Evolutionary conservation across 2,888 invertebrate species (phyloP), one percentile per base, ranked within the genome.

Genomic region (Lasioglossum marginatum): DNA sequence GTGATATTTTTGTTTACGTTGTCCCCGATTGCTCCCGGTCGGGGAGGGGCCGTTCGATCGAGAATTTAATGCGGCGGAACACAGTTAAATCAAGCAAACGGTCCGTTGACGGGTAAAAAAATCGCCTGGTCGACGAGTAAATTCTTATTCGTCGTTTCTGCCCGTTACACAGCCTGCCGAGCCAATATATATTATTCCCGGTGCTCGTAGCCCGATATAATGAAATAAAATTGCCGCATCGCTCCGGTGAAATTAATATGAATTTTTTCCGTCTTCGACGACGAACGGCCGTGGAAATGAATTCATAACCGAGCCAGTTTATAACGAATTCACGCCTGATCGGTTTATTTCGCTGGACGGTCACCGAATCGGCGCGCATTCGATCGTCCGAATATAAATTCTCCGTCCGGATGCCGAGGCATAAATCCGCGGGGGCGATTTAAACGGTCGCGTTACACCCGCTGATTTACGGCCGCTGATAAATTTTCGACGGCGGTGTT

Each of bases 281-380:
- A 31, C 31, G 34, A n/a, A 34, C 63, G 31, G 16, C 4, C 23
- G 48, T 40, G 57, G 48, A 75, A 78, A 79, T 45, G 74, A 79
- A 85, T 85, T 72, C 79, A 75, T 85, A 85, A 70, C 71, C 70
- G n/a, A 40, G 45, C 40, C 86, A 68, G 79, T 81, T 85, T 74
- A 86, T 86, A 86, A 86, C 70, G 86, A 86, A 86, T 86, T 86
- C 81, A 85, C 86, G 76, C 66, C 52, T 37, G 85, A 85, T 85
- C 85, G 85, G 79, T 85, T 85, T 85, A 85, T 85, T 85, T 73
- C 76, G 43, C 52, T 45, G 45, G 57, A 60, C 71, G 60, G 31
- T 27, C 57, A 78, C 74, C 68, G 52, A 60, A 63, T 63, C 63
- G 63, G 63, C 63, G 57, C 66, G 45, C 48, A 77, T 82, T 60